Conservation (phyloP, 2,113 vertebrate species). For the Dunckerocampus dactyliophorus region DNA sequence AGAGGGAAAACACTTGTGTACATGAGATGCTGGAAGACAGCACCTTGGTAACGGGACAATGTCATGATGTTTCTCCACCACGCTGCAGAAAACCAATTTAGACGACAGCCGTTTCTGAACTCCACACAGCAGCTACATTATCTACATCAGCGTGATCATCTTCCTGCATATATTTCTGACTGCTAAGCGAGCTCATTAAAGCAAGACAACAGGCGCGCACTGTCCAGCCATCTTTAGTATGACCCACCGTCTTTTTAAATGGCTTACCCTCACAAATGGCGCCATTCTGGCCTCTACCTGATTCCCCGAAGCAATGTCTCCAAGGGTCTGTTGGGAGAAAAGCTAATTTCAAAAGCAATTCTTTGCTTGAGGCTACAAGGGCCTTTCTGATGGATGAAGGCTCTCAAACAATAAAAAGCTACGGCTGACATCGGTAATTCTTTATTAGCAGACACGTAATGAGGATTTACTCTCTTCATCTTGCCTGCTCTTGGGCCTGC, state of each 20-base stretch:
- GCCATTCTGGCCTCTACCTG: slow-evolving; percentile 28
- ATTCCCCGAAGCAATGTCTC: slow-evolving; percentile 44
- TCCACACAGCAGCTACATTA: neutral
- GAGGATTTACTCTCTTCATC: slow-evolving; percentile 60
- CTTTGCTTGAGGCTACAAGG: slow-evolving; percentile 53
- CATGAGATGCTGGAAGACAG: too few relatives aligned
- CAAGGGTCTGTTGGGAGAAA: slow-evolving; percentile 50
- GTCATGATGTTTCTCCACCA: slow-evolving; percentile 13
- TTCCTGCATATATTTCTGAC: neutral
- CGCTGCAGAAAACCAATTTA: slow-evolving; percentile 25
- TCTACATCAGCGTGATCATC: too few relatives aligned
- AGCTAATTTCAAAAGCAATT: slow-evolving; percentile 73
- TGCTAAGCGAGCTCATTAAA: slow-evolving; percentile 38
- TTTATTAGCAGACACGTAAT: slow-evolving; percentile 71
- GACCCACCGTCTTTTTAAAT: slow-evolving; percentile 27
- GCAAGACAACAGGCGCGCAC: neutral
- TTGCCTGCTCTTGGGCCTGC: slow-evolving; percentile 19
- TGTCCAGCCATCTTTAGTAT: slow-evolving; percentile 6
- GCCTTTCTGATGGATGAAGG: slow-evolving; percentile 53
- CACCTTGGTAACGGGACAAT: slow-evolving; percentile 21
- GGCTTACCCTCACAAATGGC: slow-evolving; percentile 29
- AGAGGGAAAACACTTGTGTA: too few relatives aligned
- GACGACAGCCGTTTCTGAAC: neutral
- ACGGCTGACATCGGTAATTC: slow-evolving; percentile 55
- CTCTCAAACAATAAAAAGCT: slow-evolving; percentile 56